Evolutionary conservation across 2,888 invertebrate species (phyloP), one percentile per base, ranked within the genome.

Genomic region (Pandemis corylana): DNA sequence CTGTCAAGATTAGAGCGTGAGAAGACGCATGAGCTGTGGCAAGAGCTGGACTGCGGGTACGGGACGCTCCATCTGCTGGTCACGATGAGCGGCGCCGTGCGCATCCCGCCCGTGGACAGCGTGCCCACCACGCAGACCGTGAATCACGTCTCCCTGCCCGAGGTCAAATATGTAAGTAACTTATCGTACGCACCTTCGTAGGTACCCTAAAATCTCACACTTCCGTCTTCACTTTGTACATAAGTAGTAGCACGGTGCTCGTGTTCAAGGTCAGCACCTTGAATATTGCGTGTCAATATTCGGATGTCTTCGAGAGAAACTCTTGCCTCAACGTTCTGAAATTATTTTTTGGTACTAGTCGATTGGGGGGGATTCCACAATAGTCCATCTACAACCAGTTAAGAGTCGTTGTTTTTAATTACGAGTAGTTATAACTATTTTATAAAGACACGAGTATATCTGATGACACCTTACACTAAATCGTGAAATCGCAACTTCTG

Each of bases 11-110:
- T 94, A 41, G 92, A 94, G 65, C 91, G 88, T 72, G 94, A 94
- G 80, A 90, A 88, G 79, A 93, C 94, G 5, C 92, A 93, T 72
- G 94, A 94, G 73, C 77, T 94, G 10, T 93, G 93, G 93, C 90
- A 90, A 76, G 87, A 91, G 71, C 78, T 94, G 79, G 94, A 93
- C 75, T 92, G 94, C 68, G 94, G 94, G 1, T 89, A 87, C 78
- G 94, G 94, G 0, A 85, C 88, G 51, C 66, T 94, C 9, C 94
- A 94, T 77, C 78, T 94, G 81, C 82, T 94, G 77, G 81, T 94
- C 63, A 93, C 94, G 0, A 79, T 94, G 76, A 90, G 89, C 72
- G 90, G 89, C 2, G 83, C 91, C 0, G 84, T 84, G 1, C 82
- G 88, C 56, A 80, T 76, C n/a, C 71, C 84, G 36, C 78, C 83